phyloP scores from a whole-genome alignment of 2,113 vertebrate species.

The Carlito syrichta region DNA sequence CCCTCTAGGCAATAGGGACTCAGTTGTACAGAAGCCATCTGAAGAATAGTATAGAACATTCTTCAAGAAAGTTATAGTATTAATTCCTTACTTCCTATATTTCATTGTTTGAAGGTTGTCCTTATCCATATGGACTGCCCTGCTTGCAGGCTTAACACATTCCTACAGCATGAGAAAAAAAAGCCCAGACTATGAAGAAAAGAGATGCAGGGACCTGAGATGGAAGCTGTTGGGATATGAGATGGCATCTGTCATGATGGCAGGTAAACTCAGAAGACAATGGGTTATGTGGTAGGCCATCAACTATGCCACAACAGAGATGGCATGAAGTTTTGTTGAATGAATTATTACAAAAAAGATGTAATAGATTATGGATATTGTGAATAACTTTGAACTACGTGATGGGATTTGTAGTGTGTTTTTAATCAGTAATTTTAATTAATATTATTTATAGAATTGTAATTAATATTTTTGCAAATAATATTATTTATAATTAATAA shows the following conservation, averaged over 20 bases:
- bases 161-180: background rate
- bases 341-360: background rate
- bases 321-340: fast-evolving
- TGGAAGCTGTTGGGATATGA: background rate
- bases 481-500: background rate
- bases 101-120: background rate
- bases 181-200: background rate
- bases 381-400: background rate
- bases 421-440: background rate
- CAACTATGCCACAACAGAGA: background rate
- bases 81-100: background rate
- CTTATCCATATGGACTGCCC: background rate
- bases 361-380: background rate
- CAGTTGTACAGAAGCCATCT: background rate
- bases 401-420: background rate
- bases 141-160: background rate
- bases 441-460: background rate
- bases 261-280: background rate
- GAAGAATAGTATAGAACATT: background rate
- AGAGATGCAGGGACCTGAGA: background rate
- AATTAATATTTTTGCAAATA: background rate
- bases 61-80: background rate
- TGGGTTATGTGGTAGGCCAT: background rate
- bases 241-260: too few species aligned
- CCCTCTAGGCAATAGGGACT: background rate